Conservation (phyloP, 1,140 invertebrate genomes). For the Subanguina moxae region DNA sequence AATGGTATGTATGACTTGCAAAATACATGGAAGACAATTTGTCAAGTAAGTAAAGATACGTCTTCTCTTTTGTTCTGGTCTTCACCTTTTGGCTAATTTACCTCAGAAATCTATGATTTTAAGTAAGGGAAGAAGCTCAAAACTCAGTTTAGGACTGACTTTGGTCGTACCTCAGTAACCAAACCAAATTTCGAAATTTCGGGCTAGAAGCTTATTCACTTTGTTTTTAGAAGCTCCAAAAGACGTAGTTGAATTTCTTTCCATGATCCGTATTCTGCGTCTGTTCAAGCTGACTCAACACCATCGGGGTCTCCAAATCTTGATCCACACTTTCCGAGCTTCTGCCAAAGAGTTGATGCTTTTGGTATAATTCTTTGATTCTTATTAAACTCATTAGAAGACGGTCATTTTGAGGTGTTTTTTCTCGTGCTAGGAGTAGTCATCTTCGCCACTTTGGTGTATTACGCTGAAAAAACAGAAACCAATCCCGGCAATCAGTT, state of each 20-base stretch:
- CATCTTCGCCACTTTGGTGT: constrained; percentile 93
- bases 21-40: no score
- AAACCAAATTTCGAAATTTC: no score
- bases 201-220: background rate
- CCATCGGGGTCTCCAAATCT: constrained; percentile 88
- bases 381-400: background rate
- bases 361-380: constrained; percentile 17
- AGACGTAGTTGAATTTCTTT: constrained; percentile 73
- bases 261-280: constrained; percentile 97
- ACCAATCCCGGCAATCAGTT: constrained; percentile 59
- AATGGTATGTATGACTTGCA: no score
- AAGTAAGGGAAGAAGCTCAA: no score
- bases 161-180: no score
- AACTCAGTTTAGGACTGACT: no score
- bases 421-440: constrained; percentile 70
- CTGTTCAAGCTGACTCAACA: constrained; percentile 91
- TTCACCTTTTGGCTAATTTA: no score
- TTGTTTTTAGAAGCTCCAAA: constrained; percentile 31
- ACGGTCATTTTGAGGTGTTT: constrained; percentile 67
- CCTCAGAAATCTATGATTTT: no score
- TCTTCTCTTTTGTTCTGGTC: no score
- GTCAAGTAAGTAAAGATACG: no score
- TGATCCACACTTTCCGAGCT: constrained; percentile 81
- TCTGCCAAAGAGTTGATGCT: constrained; percentile 46
- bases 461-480: constrained; percentile 86